Conservation (phyloP, 2,888 invertebrate species). For the Masnerella sp. region DNA sequence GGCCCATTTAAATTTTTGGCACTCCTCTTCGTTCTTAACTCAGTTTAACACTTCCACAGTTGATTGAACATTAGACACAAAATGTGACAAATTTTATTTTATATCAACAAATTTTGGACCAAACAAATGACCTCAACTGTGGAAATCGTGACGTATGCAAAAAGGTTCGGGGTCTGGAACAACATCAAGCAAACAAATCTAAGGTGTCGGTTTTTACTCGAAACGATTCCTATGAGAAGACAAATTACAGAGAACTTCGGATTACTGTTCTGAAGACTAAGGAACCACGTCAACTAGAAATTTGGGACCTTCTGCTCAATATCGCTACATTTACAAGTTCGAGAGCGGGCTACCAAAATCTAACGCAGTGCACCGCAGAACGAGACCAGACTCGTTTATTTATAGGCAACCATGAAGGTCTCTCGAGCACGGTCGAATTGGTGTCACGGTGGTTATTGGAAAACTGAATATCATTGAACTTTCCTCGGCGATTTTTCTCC, state of each 20-base stretch:
- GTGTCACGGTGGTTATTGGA: constrained; percentile 74
- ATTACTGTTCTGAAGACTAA: no score
- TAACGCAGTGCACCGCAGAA: no score
- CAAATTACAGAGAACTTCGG: no score
- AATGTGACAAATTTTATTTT: no score
- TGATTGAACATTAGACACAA: no score
- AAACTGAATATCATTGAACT: constrained; percentile 67
- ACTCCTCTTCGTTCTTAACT: no score
- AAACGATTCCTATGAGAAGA: no score
- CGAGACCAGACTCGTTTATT: no score
- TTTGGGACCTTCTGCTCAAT: not conserved
- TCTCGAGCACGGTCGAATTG: constrained; percentile 72
- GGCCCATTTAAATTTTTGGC: no score
- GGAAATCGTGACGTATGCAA: constrained; percentile 22
- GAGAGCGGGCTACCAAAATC: no score
- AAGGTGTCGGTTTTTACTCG: constrained; percentile 42
- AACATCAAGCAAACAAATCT: constrained; percentile 60
- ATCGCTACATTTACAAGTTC: constrained; percentile 14
- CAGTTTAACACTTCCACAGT: no score
- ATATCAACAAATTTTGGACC: no score
- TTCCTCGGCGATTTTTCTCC: constrained; percentile 24
- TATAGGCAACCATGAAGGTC: constrained; percentile 73
- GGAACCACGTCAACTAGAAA: constrained; percentile 1
- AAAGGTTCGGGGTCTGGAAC: constrained; percentile 23
- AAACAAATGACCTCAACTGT: constrained; percentile 31